Base-by-base conservation (phyloP, 2,888 invertebrate species). In the Sclerodermus sp. region DNA sequence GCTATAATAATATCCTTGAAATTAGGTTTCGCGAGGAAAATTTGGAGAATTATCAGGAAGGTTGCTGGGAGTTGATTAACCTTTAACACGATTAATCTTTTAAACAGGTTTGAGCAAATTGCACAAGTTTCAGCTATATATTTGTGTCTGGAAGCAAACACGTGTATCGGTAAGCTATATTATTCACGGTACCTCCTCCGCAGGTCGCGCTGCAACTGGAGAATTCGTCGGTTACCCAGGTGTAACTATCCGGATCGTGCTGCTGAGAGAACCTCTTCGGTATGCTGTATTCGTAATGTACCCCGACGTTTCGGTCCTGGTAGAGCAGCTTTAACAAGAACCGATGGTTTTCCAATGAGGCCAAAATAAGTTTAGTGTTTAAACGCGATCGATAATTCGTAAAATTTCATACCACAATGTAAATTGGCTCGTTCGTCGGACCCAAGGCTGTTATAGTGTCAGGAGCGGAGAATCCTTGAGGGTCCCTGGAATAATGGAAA, bases 201-300 rank as follows among this genome's bases (percentile, higher is more conserved):
- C 97, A 98, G 8, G 88, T 82, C n/a, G 85, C 85, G 62, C 87
- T 89, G 80, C 97, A 98, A 0, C 85, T 83, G 0, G 87, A 85
- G 78, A 89, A 96, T 56, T 87, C 84, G 38, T 86, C 88, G 61
- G 84, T 84, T 34, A 86, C 84, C 96, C 97, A 98, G 40, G 87
- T 85, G 79, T 94, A 96, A 37, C 85, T 85, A 68, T 90, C 88
- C 1, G 84, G 83, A 63, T 87, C 85, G 1, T 82, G 80, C 23
- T 82, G 84, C 1, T 85, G 84, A 1, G 86, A 84, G 15, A 87
- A 79, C 18, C 85, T 84, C 43, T 86, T 85, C 0, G 94, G 94
- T 31, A 95, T 83, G 69, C 93, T 94, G 81, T 95, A 96, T 72
- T 95, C 92, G 78, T 94, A 96, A 51, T 86, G 81, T 6, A 96